Percentiles rank a stretch among this genome's conserved stretches.
These are phyloP conservation scores for Agelas oroides DNA, from an alignment of 37 sponge, comb jelly and placozoan genomes.

Conservation along the genomic window DNA sequence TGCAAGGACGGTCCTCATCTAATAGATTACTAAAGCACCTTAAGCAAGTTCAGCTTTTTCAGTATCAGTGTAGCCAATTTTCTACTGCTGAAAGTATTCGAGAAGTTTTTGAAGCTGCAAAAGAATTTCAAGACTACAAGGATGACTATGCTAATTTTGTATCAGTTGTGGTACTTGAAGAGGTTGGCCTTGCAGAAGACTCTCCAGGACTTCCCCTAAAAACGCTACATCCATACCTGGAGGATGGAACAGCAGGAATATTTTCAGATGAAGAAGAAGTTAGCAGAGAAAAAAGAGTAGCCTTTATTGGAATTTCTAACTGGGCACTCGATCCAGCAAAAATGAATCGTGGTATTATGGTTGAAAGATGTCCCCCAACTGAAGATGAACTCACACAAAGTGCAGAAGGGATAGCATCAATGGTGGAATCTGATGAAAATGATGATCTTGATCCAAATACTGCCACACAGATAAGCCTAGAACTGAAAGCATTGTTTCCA, in stretches of 20 bases:
- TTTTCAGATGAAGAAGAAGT: conserved; percentile 52
- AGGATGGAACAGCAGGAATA: conserved; percentile 89
- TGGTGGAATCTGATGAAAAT: conserved; percentile 4
- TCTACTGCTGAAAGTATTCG: conserved; percentile 85
- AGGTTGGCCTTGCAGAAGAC: conserved; percentile 96
- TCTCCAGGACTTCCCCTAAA: conserved; percentile 93
- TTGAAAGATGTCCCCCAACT: no score
- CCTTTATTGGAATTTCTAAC: no score
- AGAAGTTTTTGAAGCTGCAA: conserved; percentile 75
- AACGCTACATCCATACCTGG: conserved; percentile 91
- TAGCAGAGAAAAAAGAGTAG: no score
- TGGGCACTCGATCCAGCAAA: no score
- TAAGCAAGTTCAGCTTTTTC: conserved; percentile 79
- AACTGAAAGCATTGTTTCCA: no score
- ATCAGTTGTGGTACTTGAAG: conserved; percentile 91
- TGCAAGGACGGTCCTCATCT: conserved; percentile 9
- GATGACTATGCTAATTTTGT: conserved; percentile 58
- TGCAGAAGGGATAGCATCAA: no score
- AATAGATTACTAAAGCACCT: background rate
- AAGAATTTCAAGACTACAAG: conserved; percentile 58
- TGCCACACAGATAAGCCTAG: no score
- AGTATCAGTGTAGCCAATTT: conserved; percentile 91
- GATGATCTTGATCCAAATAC: no score
- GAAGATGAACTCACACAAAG: no score
- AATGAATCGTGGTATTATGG: no score